These are phyloP conservation scores for Reinhardtius hippoglossoides DNA, from an alignment of 2,113 vertebrate species.

Conservation along the genomic window DNA sequence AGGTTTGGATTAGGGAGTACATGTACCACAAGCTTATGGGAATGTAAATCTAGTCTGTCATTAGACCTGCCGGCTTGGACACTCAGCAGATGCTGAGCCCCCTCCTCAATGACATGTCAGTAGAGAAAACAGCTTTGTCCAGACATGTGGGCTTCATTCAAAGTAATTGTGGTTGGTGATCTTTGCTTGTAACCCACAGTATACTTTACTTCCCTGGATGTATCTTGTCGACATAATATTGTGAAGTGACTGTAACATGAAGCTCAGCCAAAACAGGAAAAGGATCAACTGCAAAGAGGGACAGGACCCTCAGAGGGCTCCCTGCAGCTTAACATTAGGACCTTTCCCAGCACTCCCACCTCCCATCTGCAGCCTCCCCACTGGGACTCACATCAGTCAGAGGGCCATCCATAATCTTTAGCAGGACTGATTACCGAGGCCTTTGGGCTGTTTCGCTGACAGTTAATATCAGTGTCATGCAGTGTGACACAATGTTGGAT, in stretches of 20 bases:
- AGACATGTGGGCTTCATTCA: conserved; percentile 19
- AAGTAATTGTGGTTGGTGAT: background rate
- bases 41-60: conserved; percentile 49
- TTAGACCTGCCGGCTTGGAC: conserved; percentile 44
- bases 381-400: conserved; percentile 28
- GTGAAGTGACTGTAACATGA: conserved; percentile 43
- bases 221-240: background rate
- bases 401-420: background rate
- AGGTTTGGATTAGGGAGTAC: conserved; percentile 18
- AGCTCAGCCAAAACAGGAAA: conserved; percentile 61
- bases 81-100: conserved; percentile 35
- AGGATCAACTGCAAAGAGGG: conserved; percentile 31
- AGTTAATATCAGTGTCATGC: background rate
- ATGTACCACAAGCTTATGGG: conserved; percentile 3
- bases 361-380: conserved; percentile 29
- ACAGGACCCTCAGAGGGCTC: conserved; percentile 24
- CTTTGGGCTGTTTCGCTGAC: background rate
- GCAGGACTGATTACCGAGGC: background rate
- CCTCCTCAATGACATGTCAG: conserved; percentile 22
- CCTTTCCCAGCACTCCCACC: conserved; percentile 50
- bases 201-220: background rate
- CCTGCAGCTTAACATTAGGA: conserved; percentile 42
- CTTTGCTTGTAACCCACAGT: background rate
- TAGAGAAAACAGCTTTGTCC: conserved; percentile 9
- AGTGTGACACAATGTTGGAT: conserved; percentile 6